A percentile compares a stretch with the other conserved stretches of the same genome.
These are phyloP conservation scores for Biston stratarius DNA, from an alignment of 2,888 invertebrate species.

Conservation along the genomic window DNA sequence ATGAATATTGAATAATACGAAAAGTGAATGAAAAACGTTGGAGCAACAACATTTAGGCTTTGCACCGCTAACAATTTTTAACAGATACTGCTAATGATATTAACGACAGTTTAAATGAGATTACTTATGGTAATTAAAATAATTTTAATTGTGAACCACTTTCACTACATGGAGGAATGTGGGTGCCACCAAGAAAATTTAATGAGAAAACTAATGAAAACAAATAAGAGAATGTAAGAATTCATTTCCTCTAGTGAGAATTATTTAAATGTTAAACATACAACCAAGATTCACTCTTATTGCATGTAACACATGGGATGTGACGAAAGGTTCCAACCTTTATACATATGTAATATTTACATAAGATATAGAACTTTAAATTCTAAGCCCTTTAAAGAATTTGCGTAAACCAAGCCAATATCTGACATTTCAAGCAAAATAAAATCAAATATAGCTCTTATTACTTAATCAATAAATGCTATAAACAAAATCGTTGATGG, in stretches of 20 bases:
- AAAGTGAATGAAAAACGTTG: too few species aligned
- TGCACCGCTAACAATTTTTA: neutral
- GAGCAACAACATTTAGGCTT: too few species aligned
- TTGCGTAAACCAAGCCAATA: conserved; percentile 19
- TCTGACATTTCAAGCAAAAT: conserved; percentile 10
- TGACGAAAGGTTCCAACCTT: neutral
- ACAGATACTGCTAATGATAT: neutral
- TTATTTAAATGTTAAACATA: neutral
- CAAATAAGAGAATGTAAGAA: conserved; percentile 9
- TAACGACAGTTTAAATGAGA: neutral
- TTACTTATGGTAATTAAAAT: neutral
- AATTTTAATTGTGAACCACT: neutral
- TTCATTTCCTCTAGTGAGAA: neutral
- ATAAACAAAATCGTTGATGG: conserved; percentile 17
- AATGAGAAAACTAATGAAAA: conserved; percentile 17
- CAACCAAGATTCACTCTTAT: neutral
- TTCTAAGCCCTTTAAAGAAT: conserved; percentile 14
- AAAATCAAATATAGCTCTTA: conserved; percentile 21
- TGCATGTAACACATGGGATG: neutral
- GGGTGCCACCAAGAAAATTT: neutral
- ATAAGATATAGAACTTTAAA: conserved; percentile 4
- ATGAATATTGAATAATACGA: neutral
- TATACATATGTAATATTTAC: neutral
- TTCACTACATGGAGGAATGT: conserved; percentile 3
- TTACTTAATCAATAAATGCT: conserved; percentile 23